These are phyloP conservation scores for Macroteleia sp. DNA, from an alignment of 2,888 invertebrate genomes.

Conservation along the genomic window DNA sequence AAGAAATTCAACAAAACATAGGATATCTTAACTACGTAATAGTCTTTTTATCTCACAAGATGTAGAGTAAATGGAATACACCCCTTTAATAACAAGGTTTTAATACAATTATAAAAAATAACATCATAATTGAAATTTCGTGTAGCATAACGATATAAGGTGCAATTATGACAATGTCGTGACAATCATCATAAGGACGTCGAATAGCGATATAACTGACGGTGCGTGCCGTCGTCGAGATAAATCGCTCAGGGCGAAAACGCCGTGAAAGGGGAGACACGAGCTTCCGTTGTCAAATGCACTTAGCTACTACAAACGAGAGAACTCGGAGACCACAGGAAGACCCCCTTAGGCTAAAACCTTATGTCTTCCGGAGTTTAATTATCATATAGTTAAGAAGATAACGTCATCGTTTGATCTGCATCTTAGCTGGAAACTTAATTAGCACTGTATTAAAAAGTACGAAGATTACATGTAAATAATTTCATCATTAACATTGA, in stretches of 20 bases:
- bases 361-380: constrained; percentile 78
- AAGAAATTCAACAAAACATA: too few relatives aligned
- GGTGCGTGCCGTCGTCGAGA: constrained; percentile 59
- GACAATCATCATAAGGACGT: constrained; percentile 53
- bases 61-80: background rate
- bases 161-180: constrained; percentile 41
- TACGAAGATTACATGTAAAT: constrained; percentile 28
- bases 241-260: constrained; percentile 74
- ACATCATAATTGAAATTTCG: constrained; percentile 37
- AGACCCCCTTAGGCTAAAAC: constrained; percentile 75
- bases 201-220: constrained; percentile 41
- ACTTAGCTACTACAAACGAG: constrained; percentile 83
- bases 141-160: background rate
- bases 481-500: constrained; percentile 35
- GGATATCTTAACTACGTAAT: too few relatives aligned
- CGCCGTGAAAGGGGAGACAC: constrained; percentile 74
- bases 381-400: constrained; percentile 75
- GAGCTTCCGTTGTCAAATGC: constrained; percentile 83
- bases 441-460: constrained; percentile 74
- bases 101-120: constrained; percentile 18
- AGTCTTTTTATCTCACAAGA: constrained; percentile 1
- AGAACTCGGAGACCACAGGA: constrained; percentile 79
- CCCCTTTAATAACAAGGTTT: constrained; percentile 25
- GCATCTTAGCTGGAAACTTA: constrained; percentile 73
- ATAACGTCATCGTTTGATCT: constrained; percentile 67